phyloP scores from a whole-genome alignment of 2,888 invertebrate species.

The Harpagoxenus sublaevis region DNA sequence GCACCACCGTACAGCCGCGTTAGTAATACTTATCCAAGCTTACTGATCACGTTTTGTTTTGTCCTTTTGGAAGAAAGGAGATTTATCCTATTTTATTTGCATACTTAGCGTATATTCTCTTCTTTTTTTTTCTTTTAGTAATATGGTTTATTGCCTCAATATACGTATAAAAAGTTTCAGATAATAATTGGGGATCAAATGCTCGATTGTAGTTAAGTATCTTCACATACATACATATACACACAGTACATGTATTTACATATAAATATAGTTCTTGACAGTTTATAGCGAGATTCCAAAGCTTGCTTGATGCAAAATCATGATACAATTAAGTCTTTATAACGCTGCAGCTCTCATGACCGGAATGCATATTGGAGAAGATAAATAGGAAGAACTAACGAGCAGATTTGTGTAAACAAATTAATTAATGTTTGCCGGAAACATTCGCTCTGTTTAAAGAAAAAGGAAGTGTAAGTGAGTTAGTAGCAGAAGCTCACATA shows the following conservation, averaged over 20 bases:
- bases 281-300: slow-evolving; percentile 52
- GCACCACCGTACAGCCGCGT: not conserved
- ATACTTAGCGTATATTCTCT: not conserved
- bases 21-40: slow-evolving; percentile 18
- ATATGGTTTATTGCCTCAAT: not conserved
- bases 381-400: not conserved
- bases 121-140: not conserved
- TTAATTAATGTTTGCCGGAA: slow-evolving; percentile 16
- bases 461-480: not conserved
- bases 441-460: slow-evolving; percentile 1
- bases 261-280: slow-evolving; percentile 50
- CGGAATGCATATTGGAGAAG: slow-evolving; percentile 14
- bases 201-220: slow-evolving; percentile 23
- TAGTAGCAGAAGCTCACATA: not conserved
- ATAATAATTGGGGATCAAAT: slow-evolving; percentile 1
- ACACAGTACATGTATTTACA: slow-evolving; percentile 31
- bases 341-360: not conserved
- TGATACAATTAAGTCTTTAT: slow-evolving; percentile 42
- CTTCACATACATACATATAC: slow-evolving; percentile 26
- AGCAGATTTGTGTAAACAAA: not conserved
- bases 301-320: not conserved
- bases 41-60: not conserved
- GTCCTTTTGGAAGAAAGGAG: not conserved
- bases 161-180: not conserved
- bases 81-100: not conserved